Base-by-base conservation (phyloP, 2,888 invertebrate species). In the Metopia argyrocephala region DNA sequence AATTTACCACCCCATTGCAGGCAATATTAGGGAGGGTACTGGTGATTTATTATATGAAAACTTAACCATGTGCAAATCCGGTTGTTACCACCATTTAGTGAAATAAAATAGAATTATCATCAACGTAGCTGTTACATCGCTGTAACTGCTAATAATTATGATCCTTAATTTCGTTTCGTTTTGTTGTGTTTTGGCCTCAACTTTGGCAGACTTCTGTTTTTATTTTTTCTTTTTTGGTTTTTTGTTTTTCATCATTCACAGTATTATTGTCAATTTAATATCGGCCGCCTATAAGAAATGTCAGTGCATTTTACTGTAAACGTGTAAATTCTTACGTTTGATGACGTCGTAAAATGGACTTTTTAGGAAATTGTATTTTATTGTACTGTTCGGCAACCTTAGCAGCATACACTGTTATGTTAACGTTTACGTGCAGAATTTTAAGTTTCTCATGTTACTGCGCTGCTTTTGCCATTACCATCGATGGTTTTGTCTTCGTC, bases 211-310 rank as follows among this genome's bases (percentile, higher is more conserved):
- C 86, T 88, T 88, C 87, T 38, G 38, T 88, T 89, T n/a, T n/a
- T n/a, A n/a, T n/a, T n/a, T n/a, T n/a, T n/a, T n/a, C n/a, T n/a
- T n/a, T n/a, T n/a, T n/a, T n/a, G n/a, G n/a, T n/a, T n/a, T n/a
- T n/a, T n/a, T n/a, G n/a, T n/a, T n/a, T n/a, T n/a, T n/a, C n/a
- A n/a, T 89, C 87, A 89, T 88, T 73, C 76, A 90, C 89, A 64
- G n/a, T n/a, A 90, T 90, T 90, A 90, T 90, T 90, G 90, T 89
- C 87, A 90, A 89, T 90, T 89, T 89, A 90, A 90, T n/a, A n/a
- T 89, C 90, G 90, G 89, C 89, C 87, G 90, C 87, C 90, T 89
- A 89, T 90, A 88, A 89, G 87, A n/a, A n/a, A n/a, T 89, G 89
- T 86, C 86, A 86, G 20, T 38, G 15, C 15, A 12, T 12, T 38